Conservation (phyloP, 1,140 invertebrate genomes). For the Tenebrio molitor region DNA sequence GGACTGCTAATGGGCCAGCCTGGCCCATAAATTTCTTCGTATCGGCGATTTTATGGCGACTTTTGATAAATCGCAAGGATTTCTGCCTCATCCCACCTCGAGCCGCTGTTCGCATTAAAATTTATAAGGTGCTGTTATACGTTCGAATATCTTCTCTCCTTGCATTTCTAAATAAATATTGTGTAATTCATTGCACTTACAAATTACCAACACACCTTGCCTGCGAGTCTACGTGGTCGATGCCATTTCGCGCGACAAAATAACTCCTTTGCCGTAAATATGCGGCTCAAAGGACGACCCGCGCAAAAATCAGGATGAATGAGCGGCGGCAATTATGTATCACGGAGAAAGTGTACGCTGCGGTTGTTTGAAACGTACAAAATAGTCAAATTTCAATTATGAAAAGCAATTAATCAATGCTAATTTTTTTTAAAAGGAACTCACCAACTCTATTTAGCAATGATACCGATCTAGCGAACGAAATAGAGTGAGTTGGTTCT, state of each 20-base stretch:
- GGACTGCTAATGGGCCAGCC: not conserved
- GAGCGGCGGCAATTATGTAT: not conserved
- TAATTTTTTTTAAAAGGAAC: not conserved
- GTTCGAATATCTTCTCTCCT: conserved; percentile 23
- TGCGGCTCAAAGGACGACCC: no score
- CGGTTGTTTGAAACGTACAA: not conserved
- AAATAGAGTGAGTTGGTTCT: conserved; percentile 1
- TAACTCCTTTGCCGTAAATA: not conserved
- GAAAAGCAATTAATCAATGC: conserved; percentile 9
- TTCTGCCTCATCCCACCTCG: conserved; percentile 16
- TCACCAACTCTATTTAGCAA: not conserved
- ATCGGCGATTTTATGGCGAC: not conserved
- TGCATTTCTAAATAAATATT: conserved; percentile 37
- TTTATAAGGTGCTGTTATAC: conserved; percentile 21
- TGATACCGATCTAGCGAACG: not conserved
- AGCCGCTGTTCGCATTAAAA: conserved; percentile 15
- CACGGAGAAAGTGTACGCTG: conserved; percentile 3
- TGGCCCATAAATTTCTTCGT: not conserved
- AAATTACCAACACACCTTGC: conserved; percentile 24
- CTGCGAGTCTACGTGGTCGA: conserved; percentile 23
- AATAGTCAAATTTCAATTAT: not conserved
- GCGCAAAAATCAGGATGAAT: conserved; percentile 19
- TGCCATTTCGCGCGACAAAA: conserved; percentile 7
- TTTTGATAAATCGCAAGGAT: conserved; percentile 19
- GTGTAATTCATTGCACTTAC: conserved; percentile 32